A percentile compares a stretch with the other conserved stretches of the same genome.
Evolutionary conservation across 1,140 invertebrate genomes (phyloP).

Genomic region (Drosophila arawakana): DNA sequence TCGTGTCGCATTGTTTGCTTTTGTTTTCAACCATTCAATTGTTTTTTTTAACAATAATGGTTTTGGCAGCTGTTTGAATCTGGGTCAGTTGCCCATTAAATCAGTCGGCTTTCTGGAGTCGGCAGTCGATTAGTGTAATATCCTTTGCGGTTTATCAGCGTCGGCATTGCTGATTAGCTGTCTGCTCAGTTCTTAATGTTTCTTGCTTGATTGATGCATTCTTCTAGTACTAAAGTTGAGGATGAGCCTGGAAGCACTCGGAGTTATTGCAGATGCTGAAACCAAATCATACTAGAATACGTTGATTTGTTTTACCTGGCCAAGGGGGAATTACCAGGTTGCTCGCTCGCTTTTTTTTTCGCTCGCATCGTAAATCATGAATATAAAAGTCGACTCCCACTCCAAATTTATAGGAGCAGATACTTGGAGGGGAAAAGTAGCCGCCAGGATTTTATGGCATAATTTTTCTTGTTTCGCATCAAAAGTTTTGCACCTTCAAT

Average conservation of each 20-base stretch:
- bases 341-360: slow-evolving; percentile 28
- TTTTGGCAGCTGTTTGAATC: slow-evolving; percentile 15
- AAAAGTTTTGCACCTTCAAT: slow-evolving; percentile 42
- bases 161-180: slow-evolving; percentile 51
- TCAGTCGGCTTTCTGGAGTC: background rate
- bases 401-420: background rate
- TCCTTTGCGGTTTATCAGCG: slow-evolving; percentile 59
- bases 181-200: slow-evolving; percentile 48
- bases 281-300: slow-evolving; percentile 27
- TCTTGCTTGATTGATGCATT: slow-evolving; percentile 73
- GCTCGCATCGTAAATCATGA: slow-evolving; percentile 71
- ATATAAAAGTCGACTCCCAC: slow-evolving; percentile 56
- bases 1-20: background rate
- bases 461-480: slow-evolving; percentile 56
- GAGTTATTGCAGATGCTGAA: background rate
- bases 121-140: slow-evolving; percentile 65
- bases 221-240: slow-evolving; percentile 5
- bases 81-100: slow-evolving; percentile 29
- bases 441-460: slow-evolving; percentile 62
- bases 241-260: slow-evolving; percentile 26
- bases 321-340: slow-evolving; percentile 54
- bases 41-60: background rate
- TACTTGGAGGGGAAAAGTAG: slow-evolving; percentile 15
- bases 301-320: slow-evolving; percentile 67
- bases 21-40: background rate